Percentiles rank a stretch among this genome's conserved stretches.
Evolutionary conservation across 2,888 invertebrate species (phyloP).

Genomic region (Polydrusus cervinus): DNA sequence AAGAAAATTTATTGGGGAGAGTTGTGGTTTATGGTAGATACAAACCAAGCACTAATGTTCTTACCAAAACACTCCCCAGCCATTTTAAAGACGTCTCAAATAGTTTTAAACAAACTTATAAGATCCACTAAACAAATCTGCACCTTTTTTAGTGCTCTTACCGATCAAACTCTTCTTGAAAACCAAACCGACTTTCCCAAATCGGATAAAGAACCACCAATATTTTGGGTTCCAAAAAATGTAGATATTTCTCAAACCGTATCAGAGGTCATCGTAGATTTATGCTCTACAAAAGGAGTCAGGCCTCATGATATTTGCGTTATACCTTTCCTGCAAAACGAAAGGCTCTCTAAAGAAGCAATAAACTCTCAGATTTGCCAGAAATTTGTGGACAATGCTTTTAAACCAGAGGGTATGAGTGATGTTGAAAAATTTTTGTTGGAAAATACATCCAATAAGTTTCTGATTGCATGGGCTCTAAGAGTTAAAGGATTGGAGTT

Average conservation of each 20-base stretch:
- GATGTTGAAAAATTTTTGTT: slow-evolving; percentile 66
- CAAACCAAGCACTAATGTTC: slow-evolving; percentile 67
- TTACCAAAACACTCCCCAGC: slow-evolving; percentile 66
- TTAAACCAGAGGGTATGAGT: slow-evolving; percentile 63
- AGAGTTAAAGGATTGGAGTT: slow-evolving; percentile 68
- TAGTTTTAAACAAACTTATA: slow-evolving; percentile 66
- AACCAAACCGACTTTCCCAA: slow-evolving; percentile 59
- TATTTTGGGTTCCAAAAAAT: slow-evolving; percentile 64
- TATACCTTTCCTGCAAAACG: slow-evolving; percentile 66
- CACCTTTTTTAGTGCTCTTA: slow-evolving; percentile 66
- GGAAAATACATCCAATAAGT: slow-evolving; percentile 63
- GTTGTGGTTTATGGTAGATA: slow-evolving; percentile 69
- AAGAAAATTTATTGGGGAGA: slow-evolving; percentile 62
- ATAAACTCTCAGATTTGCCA: slow-evolving; percentile 65
- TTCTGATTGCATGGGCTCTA: slow-evolving; percentile 67
- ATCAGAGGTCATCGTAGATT: slow-evolving; percentile 65
- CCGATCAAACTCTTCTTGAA: slow-evolving; percentile 60
- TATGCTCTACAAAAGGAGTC: slow-evolving; percentile 67
- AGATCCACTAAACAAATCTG: slow-evolving; percentile 66
- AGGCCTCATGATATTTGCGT: slow-evolving; percentile 67
- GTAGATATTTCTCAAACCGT: slow-evolving; percentile 56
- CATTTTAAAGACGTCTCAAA: slow-evolving; percentile 64
- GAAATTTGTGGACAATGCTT: slow-evolving; percentile 66
- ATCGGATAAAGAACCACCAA: slow-evolving; percentile 65
- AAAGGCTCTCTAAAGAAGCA: slow-evolving; percentile 60